phyloP scores from a whole-genome alignment of 2,113 vertebrate genomes.

The Tretioscincus oriximinensis region DNA sequence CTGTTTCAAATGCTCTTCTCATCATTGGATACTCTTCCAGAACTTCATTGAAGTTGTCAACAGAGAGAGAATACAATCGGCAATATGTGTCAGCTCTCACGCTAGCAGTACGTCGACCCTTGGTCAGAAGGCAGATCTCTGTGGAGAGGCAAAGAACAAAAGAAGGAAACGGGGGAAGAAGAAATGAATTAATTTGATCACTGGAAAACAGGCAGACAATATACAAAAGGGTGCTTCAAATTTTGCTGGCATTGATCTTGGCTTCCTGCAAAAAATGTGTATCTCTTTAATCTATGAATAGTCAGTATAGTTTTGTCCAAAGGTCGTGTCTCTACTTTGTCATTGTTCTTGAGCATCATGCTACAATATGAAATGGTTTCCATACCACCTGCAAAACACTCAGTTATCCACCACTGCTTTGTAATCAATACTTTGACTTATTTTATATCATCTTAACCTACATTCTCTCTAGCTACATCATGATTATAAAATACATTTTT shows the following conservation, averaged over 20 bases:
- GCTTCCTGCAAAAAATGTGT: background rate
- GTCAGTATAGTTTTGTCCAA: too few relatives aligned
- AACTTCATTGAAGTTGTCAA: conserved; percentile 98
- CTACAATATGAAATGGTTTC: too few relatives aligned
- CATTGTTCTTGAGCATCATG: too few relatives aligned
- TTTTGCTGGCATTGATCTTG: background rate
- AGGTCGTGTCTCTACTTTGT: too few relatives aligned
- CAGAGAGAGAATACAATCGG: conserved; percentile 94
- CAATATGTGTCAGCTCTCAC: conserved; percentile 98
- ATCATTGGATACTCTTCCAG: conserved; percentile 99
- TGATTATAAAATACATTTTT: too few relatives aligned
- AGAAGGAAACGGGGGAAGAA: conserved; percentile 25
- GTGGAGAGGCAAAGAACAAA: conserved; percentile 42
- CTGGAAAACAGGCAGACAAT: conserved; percentile 10
- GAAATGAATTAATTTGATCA: conserved; percentile 9
- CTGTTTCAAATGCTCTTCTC: conserved; percentile 96
- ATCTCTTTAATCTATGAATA: background rate
- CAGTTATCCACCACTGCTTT: too few relatives aligned
- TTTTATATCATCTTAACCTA: background rate
- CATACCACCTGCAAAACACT: too few relatives aligned
- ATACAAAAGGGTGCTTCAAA: conserved; percentile 26
- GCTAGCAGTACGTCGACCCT: conserved; percentile 94
- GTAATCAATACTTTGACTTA: background rate
- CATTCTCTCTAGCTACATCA: too few relatives aligned
- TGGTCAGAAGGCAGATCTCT: conserved; percentile 98